A percentile compares a stretch with the other conserved stretches of the same genome.
These are phyloP conservation scores for Oxystoma pomonae DNA, from an alignment of 2,888 invertebrate genomes.

Conservation along the genomic window DNA sequence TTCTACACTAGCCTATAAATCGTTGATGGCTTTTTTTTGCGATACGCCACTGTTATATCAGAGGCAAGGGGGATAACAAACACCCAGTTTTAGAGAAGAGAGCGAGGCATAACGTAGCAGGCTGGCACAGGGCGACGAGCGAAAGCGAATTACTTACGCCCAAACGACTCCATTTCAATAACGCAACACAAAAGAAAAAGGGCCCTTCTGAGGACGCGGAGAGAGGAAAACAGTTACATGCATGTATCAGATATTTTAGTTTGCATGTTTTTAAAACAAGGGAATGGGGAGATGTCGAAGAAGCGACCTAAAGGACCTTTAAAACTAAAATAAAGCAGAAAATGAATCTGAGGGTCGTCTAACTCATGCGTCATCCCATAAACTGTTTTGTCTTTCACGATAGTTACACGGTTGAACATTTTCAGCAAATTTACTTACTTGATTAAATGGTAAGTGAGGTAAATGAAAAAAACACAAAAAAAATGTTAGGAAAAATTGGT, in stretches of 20 bases:
- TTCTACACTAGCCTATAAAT: too few relatives aligned
- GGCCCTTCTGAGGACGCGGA: constrained; percentile 39
- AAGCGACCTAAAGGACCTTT: too few relatives aligned
- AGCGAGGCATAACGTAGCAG: neutral
- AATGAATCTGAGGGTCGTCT: too few relatives aligned
- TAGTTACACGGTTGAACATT: too few relatives aligned
- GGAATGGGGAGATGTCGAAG: neutral
- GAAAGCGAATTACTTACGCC: constrained; percentile 64
- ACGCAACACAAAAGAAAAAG: constrained; percentile 58
- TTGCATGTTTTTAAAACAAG: neutral
- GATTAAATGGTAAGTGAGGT: too few relatives aligned
- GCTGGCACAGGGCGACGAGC: constrained; percentile 25
- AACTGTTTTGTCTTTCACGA: too few relatives aligned
- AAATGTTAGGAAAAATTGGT: too few relatives aligned
- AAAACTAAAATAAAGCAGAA: too few relatives aligned
- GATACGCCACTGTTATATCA: neutral
- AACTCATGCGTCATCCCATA: too few relatives aligned
- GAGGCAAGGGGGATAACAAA: neutral
- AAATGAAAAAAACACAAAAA: too few relatives aligned
- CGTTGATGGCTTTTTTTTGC: too few relatives aligned
- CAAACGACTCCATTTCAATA: constrained; percentile 69
- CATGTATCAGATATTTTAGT: constrained; percentile 41
- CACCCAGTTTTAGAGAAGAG: neutral
- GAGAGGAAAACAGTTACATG: constrained; percentile 31
- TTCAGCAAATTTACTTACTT: too few relatives aligned